These are phyloP conservation scores for Acromyrmex echinatior DNA, from an alignment of 1,140 invertebrate species.

Conservation along the genomic window DNA sequence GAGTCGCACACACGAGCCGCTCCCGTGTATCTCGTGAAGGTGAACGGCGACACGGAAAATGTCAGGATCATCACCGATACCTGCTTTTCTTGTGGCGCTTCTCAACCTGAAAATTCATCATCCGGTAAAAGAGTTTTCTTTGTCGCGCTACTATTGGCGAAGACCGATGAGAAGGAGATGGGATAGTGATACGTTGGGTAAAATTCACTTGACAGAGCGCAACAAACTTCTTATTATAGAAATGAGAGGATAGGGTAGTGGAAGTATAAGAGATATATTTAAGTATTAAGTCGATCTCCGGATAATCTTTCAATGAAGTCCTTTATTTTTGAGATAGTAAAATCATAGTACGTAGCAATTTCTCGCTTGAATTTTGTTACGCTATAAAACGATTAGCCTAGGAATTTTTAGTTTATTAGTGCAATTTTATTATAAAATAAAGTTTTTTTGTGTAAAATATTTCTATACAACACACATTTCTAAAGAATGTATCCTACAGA, in stretches of 20 bases:
- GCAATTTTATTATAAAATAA: neutral
- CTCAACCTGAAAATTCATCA: slow-evolving; percentile 2
- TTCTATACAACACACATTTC: too few species aligned
- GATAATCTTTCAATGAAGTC: slow-evolving; percentile 17
- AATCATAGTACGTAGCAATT: neutral
- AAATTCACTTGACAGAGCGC: slow-evolving; percentile 43
- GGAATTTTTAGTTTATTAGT: neutral
- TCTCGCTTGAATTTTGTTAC: neutral
- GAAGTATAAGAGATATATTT: slow-evolving; percentile 32
- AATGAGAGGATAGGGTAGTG: slow-evolving; percentile 2
- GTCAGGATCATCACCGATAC: slow-evolving; percentile 63
- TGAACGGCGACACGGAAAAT: slow-evolving; percentile 24
- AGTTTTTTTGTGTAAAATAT: neutral
- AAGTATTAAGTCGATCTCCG: neutral
- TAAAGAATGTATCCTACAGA: too few species aligned
- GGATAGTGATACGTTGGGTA: slow-evolving; percentile 3
- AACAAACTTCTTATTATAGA: slow-evolving; percentile 41
- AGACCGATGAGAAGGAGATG: neutral
- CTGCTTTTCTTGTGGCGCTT: slow-evolving; percentile 45
- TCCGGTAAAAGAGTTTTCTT: slow-evolving; percentile 23
- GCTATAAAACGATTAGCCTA: neutral
- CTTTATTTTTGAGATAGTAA: neutral
- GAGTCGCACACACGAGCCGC: neutral
- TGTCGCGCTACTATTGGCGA: slow-evolving; percentile 36
- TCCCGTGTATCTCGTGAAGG: neutral